Percentiles rank a stretch among this genome's conserved stretches.
These are phyloP conservation scores for Pycnomerus fuliginosus DNA, from an alignment of 2,888 invertebrate genomes.

Conservation along the genomic window DNA sequence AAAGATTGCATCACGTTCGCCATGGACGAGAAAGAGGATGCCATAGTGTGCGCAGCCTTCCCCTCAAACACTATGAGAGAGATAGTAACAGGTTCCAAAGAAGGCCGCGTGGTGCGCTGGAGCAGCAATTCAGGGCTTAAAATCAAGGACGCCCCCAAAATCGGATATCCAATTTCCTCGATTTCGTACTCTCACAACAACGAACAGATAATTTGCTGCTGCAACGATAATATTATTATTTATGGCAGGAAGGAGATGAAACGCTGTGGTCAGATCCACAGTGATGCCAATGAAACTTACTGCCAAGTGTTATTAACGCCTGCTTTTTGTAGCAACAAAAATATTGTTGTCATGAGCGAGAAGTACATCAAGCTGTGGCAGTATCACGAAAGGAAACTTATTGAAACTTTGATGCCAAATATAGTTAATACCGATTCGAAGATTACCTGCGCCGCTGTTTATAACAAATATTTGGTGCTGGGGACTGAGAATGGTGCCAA, in stretches of 20 bases:
- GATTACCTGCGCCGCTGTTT: constrained; percentile 1
- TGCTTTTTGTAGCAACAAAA: too few relatives aligned
- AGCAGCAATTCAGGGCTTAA: constrained; percentile 13
- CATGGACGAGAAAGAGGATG: constrained; percentile 25
- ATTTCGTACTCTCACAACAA: constrained; percentile 10
- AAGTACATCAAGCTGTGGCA: constrained; percentile 9
- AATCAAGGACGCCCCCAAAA: constrained; percentile 7
- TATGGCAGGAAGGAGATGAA: too few relatives aligned
- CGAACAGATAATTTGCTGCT: constrained; percentile 8
- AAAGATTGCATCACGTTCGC: constrained; percentile 27
- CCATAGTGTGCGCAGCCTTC: constrained; percentile 40
- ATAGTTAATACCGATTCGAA: constrained; percentile 1
- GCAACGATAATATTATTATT: too few relatives aligned
- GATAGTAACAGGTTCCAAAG: constrained; percentile 33
- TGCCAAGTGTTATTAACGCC: too few relatives aligned
- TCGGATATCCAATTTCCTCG: constrained; percentile 10
- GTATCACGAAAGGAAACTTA: constrained; percentile 1
- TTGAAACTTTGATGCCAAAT: too few relatives aligned
- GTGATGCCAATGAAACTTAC: too few relatives aligned
- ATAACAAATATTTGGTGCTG: constrained; percentile 3
- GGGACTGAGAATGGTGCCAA: constrained; percentile 4
- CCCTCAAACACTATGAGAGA: constrained; percentile 20
- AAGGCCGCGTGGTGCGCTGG: constrained; percentile 31
- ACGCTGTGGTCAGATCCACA: too few relatives aligned
- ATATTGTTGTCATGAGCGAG: constrained; percentile 5